Base-by-base conservation (phyloP, 1,140 invertebrate species). In the Magallana angulata region DNA sequence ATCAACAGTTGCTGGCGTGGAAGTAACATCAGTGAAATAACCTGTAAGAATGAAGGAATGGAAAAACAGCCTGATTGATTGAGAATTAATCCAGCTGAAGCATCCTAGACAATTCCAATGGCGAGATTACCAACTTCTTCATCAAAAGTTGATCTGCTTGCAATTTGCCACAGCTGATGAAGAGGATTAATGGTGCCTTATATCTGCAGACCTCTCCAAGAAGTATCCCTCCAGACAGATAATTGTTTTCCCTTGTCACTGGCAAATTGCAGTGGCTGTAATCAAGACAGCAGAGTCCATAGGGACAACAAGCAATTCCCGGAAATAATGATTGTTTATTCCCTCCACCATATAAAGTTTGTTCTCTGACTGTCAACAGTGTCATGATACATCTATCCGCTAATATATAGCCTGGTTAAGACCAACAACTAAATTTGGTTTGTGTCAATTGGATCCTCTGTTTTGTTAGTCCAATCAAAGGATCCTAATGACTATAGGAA, bases 141-240 rank as follows among this genome's bases (percentile, higher is more conserved):
- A 76, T 76, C 68, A 76, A 76, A 76, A 76, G 68, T 76, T 76
- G 68, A 76, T 76, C 24, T 76, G 68, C 68, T 30, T 76, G 68
- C 68, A 76, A 76, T 76, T 76, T 76, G 68, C 68, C 24, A 30
- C 68, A 76, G 68, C 36, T 76, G 68, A 76, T 76, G 68, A 76
- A 76, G 68, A 76, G 68, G 68, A 76, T 76, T 76, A 76, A 76
- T 76, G 68, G 68, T 30, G 68, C 68, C 68, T 76, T 76, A 76
- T 76, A 76, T 76, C 18, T 36, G 24, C 8, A 30, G 11, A 18
- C 36, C 36, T 30, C 36, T n/a, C 60, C 8, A 30, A 24, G 68
- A 30, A 30, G 24, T 76, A 76, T 76, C 68, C 68, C 68, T 76
- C 36, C 68, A 76, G 68, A 30, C 68, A 76, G 68, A 76, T 76